These are phyloP conservation scores for Halcyon chelicuti DNA, from an alignment of 2,797 vertebrate species.

Conservation along the genomic window DNA sequence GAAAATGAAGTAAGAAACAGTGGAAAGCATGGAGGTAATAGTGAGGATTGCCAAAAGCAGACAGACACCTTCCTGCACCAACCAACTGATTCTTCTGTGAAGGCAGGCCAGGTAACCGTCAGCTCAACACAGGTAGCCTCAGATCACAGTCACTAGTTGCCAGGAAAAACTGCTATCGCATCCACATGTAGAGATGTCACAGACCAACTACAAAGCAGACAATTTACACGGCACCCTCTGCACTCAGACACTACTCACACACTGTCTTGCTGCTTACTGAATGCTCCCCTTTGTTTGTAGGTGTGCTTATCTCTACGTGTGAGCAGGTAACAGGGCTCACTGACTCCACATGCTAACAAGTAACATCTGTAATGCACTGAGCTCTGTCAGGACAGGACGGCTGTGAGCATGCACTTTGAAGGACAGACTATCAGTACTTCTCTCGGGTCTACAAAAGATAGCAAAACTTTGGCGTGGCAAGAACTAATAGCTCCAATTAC, in stretches of 20 bases:
- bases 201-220: not conserved
- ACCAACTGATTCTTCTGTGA: not conserved
- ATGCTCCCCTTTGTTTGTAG: not conserved
- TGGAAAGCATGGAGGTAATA: not conserved
- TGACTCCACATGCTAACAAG: not conserved
- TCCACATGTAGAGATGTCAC: not conserved
- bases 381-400: not conserved
- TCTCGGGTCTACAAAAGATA: not conserved
- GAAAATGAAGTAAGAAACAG: not conserved
- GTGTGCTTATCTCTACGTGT: rapidly evolving
- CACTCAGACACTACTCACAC: not conserved
- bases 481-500: not conserved
- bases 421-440: not conserved
- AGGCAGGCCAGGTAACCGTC: not conserved
- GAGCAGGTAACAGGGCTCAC: not conserved
- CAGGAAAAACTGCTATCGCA: not conserved
- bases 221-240: rapidly evolving
- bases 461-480: not conserved
- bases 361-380: rapidly evolving
- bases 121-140: not conserved
- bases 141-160: not conserved
- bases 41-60: not conserved
- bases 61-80: not conserved
- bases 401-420: not conserved
- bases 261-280: not conserved